These are phyloP conservation scores for Bradypodion pumilum DNA, from an alignment of 2,797 vertebrate species.

Conservation along the genomic window DNA sequence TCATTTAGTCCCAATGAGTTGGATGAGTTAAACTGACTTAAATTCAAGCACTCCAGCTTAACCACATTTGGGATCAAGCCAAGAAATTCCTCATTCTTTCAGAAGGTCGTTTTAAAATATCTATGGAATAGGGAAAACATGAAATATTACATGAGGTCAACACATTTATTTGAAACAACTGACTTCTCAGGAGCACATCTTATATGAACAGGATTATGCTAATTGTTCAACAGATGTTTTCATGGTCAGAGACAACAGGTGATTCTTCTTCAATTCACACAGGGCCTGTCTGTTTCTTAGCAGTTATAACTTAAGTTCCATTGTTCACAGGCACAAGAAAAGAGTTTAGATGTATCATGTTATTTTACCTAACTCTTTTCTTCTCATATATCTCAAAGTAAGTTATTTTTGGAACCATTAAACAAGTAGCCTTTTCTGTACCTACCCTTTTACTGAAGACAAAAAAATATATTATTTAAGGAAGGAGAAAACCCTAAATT, in stretches of 20 bases:
- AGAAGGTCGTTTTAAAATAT: conserved; percentile 62
- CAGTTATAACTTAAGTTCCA: conserved; percentile 31
- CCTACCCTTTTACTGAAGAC: not conserved
- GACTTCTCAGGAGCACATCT: not conserved
- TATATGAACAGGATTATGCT: not conserved
- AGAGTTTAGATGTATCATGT: conserved; percentile 14
- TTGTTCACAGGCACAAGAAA: not conserved
- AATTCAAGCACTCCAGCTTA: conserved; percentile 8
- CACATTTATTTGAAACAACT: conserved; percentile 7
- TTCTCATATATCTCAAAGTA: not conserved
- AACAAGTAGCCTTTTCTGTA: not conserved
- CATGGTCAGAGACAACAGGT: not conserved
- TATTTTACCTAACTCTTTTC: conserved; percentile 28
- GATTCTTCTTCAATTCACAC: conserved; percentile 15
- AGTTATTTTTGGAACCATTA: not conserved
- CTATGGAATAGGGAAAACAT: conserved; percentile 22
- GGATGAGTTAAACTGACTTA: not conserved
- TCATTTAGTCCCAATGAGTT: not conserved
- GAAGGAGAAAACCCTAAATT: not conserved
- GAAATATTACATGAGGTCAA: conserved; percentile 24
- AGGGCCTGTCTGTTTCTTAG: conserved; percentile 32
- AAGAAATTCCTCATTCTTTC: conserved; percentile 55
- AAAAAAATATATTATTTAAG: not conserved
- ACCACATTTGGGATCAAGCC: not conserved
- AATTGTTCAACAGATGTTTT: not conserved